These are phyloP conservation scores for Acrobasis repandana DNA, from an alignment of 2,888 invertebrate species.

Conservation along the genomic window DNA sequence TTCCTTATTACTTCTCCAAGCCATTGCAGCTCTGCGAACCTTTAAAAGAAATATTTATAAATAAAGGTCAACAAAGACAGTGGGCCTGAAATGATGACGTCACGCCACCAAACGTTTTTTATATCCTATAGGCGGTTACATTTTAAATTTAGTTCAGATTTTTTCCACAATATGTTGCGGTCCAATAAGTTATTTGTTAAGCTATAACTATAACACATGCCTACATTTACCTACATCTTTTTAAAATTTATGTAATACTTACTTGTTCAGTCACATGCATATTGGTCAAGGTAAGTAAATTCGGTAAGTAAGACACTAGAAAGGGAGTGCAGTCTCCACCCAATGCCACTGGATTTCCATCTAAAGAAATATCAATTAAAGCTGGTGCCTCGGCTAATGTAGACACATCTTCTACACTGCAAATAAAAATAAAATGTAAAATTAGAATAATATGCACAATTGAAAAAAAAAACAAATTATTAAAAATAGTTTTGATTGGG, in stretches of 20 bases:
- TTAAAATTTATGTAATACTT: too few relatives aligned
- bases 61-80: too few relatives aligned
- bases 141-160: too few relatives aligned
- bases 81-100: too few relatives aligned
- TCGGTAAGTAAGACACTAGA: conserved; percentile 90
- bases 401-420: conserved; percentile 92
- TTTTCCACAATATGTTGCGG: too few relatives aligned
- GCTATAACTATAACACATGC: too few relatives aligned
- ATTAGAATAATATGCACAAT: neutral
- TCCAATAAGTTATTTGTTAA: too few relatives aligned
- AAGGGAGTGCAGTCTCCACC: conserved; percentile 92
- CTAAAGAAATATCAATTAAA: conserved; percentile 92
- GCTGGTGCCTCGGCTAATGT: conserved; percentile 90
- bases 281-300: conserved; percentile 87
- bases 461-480: too few relatives aligned
- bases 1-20: conserved; percentile 91
- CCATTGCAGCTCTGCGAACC: conserved; percentile 89
- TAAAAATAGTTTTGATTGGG: neutral
- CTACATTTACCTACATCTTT: too few relatives aligned
- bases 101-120: too few relatives aligned
- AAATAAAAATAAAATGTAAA: conserved; percentile 32
- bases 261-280: conserved; percentile 91
- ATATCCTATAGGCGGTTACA: too few relatives aligned
- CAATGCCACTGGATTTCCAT: conserved; percentile 91
- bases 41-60: conserved; percentile 31